phyloP scores from a whole-genome alignment of 2,888 invertebrate genomes.

The Daptonema setosum region DNA sequence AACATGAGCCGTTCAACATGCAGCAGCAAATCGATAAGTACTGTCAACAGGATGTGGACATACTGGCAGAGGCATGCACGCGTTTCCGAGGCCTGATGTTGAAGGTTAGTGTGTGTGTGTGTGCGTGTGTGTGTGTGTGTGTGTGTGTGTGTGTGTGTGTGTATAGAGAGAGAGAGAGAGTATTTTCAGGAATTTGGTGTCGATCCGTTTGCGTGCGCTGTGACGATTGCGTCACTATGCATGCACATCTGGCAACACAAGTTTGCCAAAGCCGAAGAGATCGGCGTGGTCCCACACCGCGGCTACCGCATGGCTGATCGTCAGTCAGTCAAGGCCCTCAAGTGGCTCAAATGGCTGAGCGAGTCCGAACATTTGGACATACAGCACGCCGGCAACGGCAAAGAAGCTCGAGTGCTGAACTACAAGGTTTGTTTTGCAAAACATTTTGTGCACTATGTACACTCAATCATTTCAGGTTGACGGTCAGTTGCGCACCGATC shows the following conservation, averaged over 20 bases:
- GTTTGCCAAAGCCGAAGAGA: slow-evolving; percentile 5
- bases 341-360: too few species aligned
- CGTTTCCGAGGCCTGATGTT: slow-evolving; percentile 7
- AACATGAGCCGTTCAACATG: slow-evolving; percentile 10
- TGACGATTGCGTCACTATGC: slow-evolving; percentile 11
- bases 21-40: slow-evolving; percentile 11
- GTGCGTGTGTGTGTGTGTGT: too few species aligned
- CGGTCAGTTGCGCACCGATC: slow-evolving; percentile 7
- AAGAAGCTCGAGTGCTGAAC: too few species aligned
- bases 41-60: slow-evolving; percentile 11
- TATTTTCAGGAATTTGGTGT: slow-evolving; percentile 1
- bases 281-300: slow-evolving; percentile 9
- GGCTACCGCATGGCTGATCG: too few species aligned
- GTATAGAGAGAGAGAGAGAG: too few species aligned
- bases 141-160: too few species aligned
- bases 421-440: too few species aligned
- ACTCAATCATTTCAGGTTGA: slow-evolving; percentile 9
- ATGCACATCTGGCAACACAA: slow-evolving; percentile 7
- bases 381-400: too few species aligned
- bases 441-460: too few species aligned
- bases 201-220: slow-evolving; percentile 8
- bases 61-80: slow-evolving; percentile 5
- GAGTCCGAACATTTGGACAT: too few species aligned
- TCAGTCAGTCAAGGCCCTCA: too few species aligned
- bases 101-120: too few species aligned